Evolutionary conservation across 2,797 vertebrate genomes (phyloP).

Genomic region (Micropoecilia bifurca): DNA sequence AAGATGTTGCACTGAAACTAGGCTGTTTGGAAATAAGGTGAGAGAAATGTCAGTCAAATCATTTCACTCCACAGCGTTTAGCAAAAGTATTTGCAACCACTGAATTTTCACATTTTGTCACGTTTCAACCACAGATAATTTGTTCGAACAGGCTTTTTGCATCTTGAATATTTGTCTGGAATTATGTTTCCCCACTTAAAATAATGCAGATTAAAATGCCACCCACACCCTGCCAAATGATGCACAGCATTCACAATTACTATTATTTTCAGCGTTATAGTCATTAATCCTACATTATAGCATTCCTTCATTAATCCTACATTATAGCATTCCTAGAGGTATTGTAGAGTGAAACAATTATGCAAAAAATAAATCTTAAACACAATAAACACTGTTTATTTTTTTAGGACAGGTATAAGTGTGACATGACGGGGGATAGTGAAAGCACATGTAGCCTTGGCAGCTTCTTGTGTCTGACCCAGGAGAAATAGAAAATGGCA

Average conservation of each 20-base stretch:
- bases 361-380: neutral
- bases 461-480: neutral
- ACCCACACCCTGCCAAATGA: neutral
- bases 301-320: neutral
- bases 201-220: neutral
- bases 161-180: neutral
- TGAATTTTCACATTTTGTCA: neutral
- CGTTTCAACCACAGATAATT: neutral
- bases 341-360: neutral
- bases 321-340: neutral
- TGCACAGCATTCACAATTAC: neutral
- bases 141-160: neutral
- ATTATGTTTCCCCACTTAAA: neutral
- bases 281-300: neutral
- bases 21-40: slow-evolving; percentile 99
- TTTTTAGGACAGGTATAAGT: neutral
- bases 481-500: neutral
- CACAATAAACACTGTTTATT: neutral
- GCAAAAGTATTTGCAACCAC: neutral
- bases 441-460: neutral
- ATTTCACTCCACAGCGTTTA: neutral
- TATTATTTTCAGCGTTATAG: neutral
- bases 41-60: slow-evolving; percentile 36
- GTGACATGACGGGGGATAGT: neutral
- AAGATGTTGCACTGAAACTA: slow-evolving; percentile 96